A percentile compares a stretch with the other conserved stretches of the same genome.
Conservation (phyloP, 2,888 invertebrate genomes). For the Argyresthia goedartella region DNA sequence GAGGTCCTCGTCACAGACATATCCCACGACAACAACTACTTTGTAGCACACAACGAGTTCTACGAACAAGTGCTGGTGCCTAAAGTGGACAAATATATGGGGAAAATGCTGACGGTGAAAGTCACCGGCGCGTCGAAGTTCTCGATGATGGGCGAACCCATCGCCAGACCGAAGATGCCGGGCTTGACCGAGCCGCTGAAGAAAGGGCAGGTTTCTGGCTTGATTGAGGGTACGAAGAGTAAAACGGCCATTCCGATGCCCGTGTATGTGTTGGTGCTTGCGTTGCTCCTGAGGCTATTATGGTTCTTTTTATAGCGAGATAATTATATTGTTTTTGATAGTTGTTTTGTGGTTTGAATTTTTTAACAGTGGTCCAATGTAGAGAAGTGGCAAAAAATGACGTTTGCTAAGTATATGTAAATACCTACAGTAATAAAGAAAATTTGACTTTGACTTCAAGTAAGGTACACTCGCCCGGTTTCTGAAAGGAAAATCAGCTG, state of each 20-base stretch:
- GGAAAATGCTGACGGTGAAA: constrained; percentile 84
- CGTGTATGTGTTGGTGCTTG: constrained; percentile 41
- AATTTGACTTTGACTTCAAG: no score
- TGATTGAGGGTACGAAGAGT: constrained; percentile 22
- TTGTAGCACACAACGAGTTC: constrained; percentile 94
- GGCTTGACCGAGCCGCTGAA: constrained; percentile 65
- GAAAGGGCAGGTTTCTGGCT: constrained; percentile 70
- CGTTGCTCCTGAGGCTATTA: constrained; percentile 47
- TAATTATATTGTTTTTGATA: constrained; percentile 15
- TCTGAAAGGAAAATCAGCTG: no score
- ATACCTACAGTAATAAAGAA: no score
- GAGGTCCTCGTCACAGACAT: constrained; percentile 92
- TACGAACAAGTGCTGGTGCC: constrained; percentile 93
- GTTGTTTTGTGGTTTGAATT: no score
- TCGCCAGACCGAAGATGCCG: constrained; percentile 68
- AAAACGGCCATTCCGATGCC: constrained; percentile 37
- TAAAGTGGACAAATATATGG: constrained; percentile 81
- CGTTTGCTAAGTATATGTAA: no score
- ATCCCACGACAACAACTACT: constrained; percentile 91
- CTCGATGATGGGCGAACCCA: constrained; percentile 80
- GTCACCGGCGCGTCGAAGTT: constrained; percentile 80
- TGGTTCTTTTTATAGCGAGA: constrained; percentile 45
- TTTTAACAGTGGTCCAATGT: constrained; percentile 6
- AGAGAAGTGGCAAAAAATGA: no score
- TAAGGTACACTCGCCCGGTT: no score